phyloP scores from a whole-genome alignment of 2,113 vertebrate genomes.

The Rhabdomys dilectus region DNA sequence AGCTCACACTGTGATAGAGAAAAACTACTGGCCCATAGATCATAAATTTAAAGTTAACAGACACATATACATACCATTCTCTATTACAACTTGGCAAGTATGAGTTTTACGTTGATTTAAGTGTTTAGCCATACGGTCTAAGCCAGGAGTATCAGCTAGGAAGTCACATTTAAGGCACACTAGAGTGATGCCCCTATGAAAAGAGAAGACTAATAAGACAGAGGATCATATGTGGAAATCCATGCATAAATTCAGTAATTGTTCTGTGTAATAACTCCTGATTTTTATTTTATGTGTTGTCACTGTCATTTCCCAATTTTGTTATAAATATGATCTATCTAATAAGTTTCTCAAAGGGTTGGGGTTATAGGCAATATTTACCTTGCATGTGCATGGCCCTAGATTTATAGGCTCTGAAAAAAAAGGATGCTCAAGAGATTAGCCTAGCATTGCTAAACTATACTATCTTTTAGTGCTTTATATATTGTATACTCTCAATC shows the following conservation, averaged over 20 bases:
- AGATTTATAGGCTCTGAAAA: background rate
- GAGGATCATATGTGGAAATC: constrained; percentile 13
- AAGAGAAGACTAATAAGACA: constrained; percentile 32
- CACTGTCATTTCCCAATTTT: constrained; percentile 35
- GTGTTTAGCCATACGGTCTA: constrained; percentile 95
- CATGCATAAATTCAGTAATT: constrained; percentile 34
- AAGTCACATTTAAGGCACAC: constrained; percentile 97
- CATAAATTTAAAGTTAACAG: constrained; percentile 61
- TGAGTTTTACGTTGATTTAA: constrained; percentile 92
- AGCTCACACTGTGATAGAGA: constrained; percentile 50
- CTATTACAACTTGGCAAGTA: constrained; percentile 93
- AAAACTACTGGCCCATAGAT: constrained; percentile 61
- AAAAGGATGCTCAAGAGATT: constrained; percentile 24
- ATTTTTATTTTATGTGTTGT: background rate
- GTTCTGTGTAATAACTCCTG: constrained; percentile 41
- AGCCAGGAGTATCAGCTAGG: constrained; percentile 88
- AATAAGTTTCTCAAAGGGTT: background rate
- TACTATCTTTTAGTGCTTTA: constrained; percentile 25
- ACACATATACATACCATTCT: constrained; percentile 89
- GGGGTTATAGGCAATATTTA: background rate
- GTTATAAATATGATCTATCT: background rate
- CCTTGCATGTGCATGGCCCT: background rate
- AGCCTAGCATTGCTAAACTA: background rate
- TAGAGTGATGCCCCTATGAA: constrained; percentile 90
- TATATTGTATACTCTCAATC: background rate